These are phyloP conservation scores for Acrobasis repandana DNA, from an alignment of 2,888 invertebrate genomes.

Conservation along the genomic window DNA sequence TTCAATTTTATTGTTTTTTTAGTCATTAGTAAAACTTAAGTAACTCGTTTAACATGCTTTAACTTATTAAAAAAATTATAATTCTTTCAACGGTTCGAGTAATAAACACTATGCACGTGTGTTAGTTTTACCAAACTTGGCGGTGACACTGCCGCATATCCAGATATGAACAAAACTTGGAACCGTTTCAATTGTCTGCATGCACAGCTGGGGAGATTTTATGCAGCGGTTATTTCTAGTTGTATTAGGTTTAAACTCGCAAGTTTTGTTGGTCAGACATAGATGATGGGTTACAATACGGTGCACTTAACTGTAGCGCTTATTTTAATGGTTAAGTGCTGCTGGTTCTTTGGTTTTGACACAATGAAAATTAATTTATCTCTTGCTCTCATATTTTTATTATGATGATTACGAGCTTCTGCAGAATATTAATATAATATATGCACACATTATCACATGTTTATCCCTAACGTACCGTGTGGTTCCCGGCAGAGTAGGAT, in stretches of 20 bases:
- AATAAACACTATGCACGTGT: no score
- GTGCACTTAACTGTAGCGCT: neutral
- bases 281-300: neutral
- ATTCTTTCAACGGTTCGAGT: no score
- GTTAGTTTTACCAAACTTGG: neutral
- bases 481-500: no score
- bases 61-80: no score
- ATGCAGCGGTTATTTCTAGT: conserved; percentile 17
- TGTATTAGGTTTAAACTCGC: conserved; percentile 12
- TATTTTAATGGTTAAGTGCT: neutral
- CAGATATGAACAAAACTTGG: conserved; percentile 24
- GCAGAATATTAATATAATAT: no score
- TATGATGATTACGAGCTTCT: no score
- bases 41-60: no score
- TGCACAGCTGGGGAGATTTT: conserved; percentile 17
- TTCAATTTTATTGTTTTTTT: no score
- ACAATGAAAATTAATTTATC: neutral
- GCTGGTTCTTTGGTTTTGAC: neutral
- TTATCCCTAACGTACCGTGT: no score
- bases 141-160: conserved; percentile 9
- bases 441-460: no score
- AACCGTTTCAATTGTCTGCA: conserved; percentile 24
- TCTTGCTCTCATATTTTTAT: no score
- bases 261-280: conserved; percentile 7
- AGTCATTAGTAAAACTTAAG: no score